Base-by-base conservation (phyloP, 2,888 invertebrate genomes). In the Cerceris rybyensis region DNA sequence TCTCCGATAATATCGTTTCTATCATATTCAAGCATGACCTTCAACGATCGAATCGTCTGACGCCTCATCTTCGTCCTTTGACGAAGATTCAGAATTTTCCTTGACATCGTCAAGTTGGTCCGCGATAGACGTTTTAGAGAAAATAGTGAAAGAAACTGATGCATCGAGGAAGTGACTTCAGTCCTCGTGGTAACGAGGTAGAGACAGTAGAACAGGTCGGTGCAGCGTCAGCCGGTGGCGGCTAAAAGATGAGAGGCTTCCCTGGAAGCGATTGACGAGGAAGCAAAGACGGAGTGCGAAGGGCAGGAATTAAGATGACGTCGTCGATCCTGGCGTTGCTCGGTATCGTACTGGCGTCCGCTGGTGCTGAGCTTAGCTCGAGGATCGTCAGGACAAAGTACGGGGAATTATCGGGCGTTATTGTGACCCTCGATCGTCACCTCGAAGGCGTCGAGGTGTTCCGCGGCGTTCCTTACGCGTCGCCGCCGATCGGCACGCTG, bases 391-490 rank as follows among this genome's bases (percentile, higher is more conserved):
- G 96, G 92, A 97, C 97, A 87, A 97, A 97, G 92, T 97, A 97
- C 92, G 97, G 97, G 82, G 97, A 97, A 91, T 95, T 97, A 83
- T 95, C 97, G 90, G 97, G 97, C 65, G 96, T 97, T 86, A 97
- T 97, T 88, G 96, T 97, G 70, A 96, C 96, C 78, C 95, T 97
- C 86, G 97, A 97, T 88, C 95, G 97, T 83, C 96, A 95, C 90
- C 93, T 97, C 86, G 97, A 97, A 92, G 96, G 97, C 71, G 98
- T 98, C 17, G 98, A 98, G 92, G 97, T 97, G 81, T 98, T 98
- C 92, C 94, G 97, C 65, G 98, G 98, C 7, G 96, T 99, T 75
- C 98, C 98, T 6, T 99, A 98, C 93, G 99, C 98, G 41, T 97
- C 98, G 61, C 97, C 98, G 28, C 98, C 98, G 46, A 93, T 96